Base-by-base conservation (phyloP, 2,888 invertebrate species). In the Chrysolina oricalcia region DNA sequence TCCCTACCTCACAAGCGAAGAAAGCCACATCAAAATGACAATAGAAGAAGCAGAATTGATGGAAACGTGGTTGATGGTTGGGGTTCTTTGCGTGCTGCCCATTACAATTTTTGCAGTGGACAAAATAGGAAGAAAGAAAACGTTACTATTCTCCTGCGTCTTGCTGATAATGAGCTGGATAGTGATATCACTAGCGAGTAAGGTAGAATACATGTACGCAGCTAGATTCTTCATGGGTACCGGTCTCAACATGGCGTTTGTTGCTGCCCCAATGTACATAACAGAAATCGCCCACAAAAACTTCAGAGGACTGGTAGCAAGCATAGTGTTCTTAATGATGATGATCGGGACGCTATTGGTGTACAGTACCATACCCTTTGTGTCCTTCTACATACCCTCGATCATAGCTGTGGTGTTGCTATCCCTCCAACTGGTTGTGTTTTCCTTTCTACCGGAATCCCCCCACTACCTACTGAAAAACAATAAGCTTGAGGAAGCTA, bases 201-300 rank as follows among this genome's bases (percentile, higher is more conserved):
- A 81, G 23, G 82, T 85, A 10, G 80, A 78, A 19, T 81, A 83
- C 65, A 50, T 87, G 3, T 85, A 84, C 75, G 81, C 83, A 2
- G 86, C 86, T 0, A 80, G 87, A 41, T 84, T 86, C 67, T 63
- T 86, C 43, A 80, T 81, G 8, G 77, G 77, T 13, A 35, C 9
- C 2, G 59, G 59, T 27, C 2, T 59, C 84, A 35, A 59, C 4
- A 59, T 59, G 59, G 59, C 59, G 15, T 59, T 59, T 4, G 59
- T 59, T 19, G 35, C 87, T 5, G 86, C 87, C 0, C 88, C 88
- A 2, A 88, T 88, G 88, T 88, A 87, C 79, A 85, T 87, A 11
- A 87, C 87, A 4, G 88, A 88, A 81, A 87, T 88, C 27, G 87
- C 88, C 10, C 86, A 88, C 78, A 86, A 87, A 53, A 83, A 85